These are phyloP conservation scores for Laspeyria flexula DNA, from an alignment of 2,888 invertebrate species.

Conservation along the genomic window DNA sequence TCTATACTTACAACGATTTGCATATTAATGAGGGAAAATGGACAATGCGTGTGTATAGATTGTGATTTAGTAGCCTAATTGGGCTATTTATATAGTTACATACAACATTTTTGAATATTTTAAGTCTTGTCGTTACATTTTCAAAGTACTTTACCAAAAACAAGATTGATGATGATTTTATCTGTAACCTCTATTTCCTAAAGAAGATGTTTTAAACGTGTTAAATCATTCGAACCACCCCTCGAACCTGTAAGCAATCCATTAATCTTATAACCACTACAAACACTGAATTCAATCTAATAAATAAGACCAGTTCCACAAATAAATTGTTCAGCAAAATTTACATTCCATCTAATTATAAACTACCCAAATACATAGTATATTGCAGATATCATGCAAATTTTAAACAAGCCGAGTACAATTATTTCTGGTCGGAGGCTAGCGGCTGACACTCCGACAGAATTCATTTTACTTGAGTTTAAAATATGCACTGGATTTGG, in stretches of 20 bases:
- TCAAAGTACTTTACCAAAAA: too few species aligned
- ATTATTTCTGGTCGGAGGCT: background rate
- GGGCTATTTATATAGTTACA: too few species aligned
- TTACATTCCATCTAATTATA: background rate
- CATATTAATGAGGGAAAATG: too few species aligned
- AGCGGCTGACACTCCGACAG: background rate
- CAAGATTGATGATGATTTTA: too few species aligned
- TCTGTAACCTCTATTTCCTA: too few species aligned
- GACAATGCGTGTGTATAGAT: too few species aligned
- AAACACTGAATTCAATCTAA: background rate
- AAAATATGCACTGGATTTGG: background rate
- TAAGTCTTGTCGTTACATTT: too few species aligned
- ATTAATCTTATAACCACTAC: background rate
- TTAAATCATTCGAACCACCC: too few species aligned
- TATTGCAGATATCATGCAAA: conserved; percentile 8
- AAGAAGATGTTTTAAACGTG: too few species aligned
- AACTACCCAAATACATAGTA: conserved; percentile 4
- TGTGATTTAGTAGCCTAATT: too few species aligned
- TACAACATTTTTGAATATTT: too few species aligned
- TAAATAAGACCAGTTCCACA: background rate
- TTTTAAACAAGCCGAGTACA: background rate
- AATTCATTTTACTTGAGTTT: conserved; percentile 1
- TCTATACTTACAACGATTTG: too few species aligned
- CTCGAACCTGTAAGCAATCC: background rate
- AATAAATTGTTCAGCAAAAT: conserved; percentile 6